Base-by-base conservation (phyloP, 2,113 vertebrate species). In the Tychaedon coryphoeus region DNA sequence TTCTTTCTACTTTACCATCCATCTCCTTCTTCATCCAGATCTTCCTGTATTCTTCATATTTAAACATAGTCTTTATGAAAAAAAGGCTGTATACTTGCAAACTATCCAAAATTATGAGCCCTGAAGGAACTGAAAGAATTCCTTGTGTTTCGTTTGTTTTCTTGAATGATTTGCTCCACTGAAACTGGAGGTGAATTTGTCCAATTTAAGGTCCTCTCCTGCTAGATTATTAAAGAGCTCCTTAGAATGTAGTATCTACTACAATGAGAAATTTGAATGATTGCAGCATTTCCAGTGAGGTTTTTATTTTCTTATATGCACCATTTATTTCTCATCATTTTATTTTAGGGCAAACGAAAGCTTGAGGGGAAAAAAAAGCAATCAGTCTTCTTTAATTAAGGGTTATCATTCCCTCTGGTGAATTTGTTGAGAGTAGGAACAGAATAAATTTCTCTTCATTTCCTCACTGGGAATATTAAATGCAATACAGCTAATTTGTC, bases 401-500 rank as follows among this genome's bases (percentile, higher is more conserved):
- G 87, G 75, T 83, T 95, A 92, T 93, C 90, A 67, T 95, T 95
- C 74, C 90, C 88, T 83, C 81, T 94, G 43, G 88, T 95, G 78
- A 88, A 83, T 96, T 93, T 93, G 67, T 88, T 76, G 88, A 95
- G 34, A 93, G 78, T 14, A 67, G 58, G 67, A 93, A 88, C 48
- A 86, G 75, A 95, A 93, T 92, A 75, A 88, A 94, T 93, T 88
- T 90, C 17, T 95, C 77, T 95, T 95, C 69, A 96, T 93, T 96
- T 95, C 86, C 95, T 94, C 93, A 65, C 48, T 95, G 92, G 93
- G 93, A 95, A 90, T 96, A 96, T 94, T 92, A 96, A 94, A 81
- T 88, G 69, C 28, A 80, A 71, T 42, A 67, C 36, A 93, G 69
- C 36, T 96, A 94, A 96, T 95, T 96, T 88, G 88, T 77, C 82